Percentiles rank a stretch among this genome's conserved stretches.
Conservation (phyloP, 2,113 vertebrate genomes). For the Rhizomys pruinosus region DNA sequence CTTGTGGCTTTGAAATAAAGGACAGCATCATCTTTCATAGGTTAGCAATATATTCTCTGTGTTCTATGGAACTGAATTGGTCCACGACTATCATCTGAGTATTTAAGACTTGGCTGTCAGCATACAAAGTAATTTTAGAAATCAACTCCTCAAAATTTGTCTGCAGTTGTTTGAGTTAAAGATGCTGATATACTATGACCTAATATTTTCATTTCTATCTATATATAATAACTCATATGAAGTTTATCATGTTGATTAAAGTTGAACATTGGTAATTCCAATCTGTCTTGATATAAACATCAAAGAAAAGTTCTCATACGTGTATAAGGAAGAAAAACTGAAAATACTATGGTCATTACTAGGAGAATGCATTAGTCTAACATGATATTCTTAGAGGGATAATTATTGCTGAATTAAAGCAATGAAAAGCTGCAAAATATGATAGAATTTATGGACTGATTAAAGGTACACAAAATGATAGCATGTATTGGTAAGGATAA, state of each 20-base stretch:
- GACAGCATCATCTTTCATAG: neutral
- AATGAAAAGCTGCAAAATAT: neutral
- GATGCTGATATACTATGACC: neutral
- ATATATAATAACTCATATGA: neutral
- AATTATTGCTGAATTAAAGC: constrained; percentile 32
- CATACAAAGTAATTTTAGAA: constrained; percentile 24
- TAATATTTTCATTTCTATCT: constrained; percentile 37
- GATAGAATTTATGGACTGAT: neutral
- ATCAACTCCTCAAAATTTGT: neutral
- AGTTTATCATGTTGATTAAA: constrained; percentile 40
- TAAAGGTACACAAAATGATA: constrained; percentile 2
- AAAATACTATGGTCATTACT: neutral
- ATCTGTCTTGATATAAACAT: neutral
- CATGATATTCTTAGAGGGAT: neutral
- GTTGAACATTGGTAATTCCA: constrained; percentile 32
- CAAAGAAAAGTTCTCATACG: neutral
- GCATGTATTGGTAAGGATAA: neutral
- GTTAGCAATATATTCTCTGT: neutral
- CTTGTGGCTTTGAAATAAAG: constrained; percentile 33
- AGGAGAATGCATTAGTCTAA: neutral
- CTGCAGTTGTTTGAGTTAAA: neutral
- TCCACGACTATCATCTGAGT: neutral
- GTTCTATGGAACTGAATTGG: neutral
- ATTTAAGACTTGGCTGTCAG: constrained; percentile 5
- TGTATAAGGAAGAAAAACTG: constrained; percentile 3